These are phyloP conservation scores for Tetramorium simillimum DNA, from an alignment of 1,140 invertebrate genomes.

Conservation along the genomic window DNA sequence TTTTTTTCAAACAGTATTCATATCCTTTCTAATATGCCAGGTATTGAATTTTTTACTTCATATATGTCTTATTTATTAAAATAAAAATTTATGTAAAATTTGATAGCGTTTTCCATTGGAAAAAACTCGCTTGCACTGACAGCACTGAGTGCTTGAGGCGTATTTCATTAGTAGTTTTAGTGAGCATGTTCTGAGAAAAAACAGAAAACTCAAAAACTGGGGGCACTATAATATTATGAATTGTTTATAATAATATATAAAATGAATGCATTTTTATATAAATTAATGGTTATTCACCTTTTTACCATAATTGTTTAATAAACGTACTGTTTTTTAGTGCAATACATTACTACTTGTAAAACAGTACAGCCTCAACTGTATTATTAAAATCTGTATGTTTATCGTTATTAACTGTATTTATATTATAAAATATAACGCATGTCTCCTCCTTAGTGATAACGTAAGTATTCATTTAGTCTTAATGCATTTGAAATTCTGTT, in stretches of 20 bases:
- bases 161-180: no score
- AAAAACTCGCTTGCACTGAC: no score
- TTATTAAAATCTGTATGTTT: neutral
- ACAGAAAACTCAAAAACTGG: no score
- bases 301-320: neutral
- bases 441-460: neutral
- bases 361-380: neutral
- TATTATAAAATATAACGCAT: conserved; percentile 38
- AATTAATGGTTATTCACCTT: neutral
- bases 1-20: conserved; percentile 16
- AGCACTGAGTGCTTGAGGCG: no score
- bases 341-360: neutral
- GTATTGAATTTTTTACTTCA: neutral
- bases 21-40: conserved; percentile 18
- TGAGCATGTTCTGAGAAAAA: no score
- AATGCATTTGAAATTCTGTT: neutral
- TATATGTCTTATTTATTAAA: neutral
- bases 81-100: neutral
- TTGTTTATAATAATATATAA: neutral
- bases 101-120: no score
- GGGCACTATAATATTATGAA: neutral
- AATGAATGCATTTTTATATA: neutral
- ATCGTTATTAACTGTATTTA: neutral
- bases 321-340: neutral
- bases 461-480: conserved; percentile 11